A percentile compares a stretch with the other conserved stretches of the same genome.
phyloP scores from a whole-genome alignment of 2,797 vertebrate species.

The Clarias fuscus region DNA sequence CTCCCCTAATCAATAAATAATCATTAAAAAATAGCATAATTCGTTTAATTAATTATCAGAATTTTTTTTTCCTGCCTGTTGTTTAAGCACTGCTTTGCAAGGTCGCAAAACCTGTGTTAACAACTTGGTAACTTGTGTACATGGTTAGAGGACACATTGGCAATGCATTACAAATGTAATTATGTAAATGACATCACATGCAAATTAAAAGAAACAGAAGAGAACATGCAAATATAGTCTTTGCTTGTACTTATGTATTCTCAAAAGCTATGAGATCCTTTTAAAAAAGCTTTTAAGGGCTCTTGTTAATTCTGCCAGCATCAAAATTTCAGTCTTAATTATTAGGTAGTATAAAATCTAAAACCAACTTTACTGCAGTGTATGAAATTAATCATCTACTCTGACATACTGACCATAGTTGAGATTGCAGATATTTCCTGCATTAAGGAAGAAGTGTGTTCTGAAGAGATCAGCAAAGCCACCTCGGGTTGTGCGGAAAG shows the following conservation, averaged over 20 bases:
- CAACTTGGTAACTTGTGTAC: background rate
- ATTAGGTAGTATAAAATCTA: background rate
- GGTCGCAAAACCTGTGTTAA: background rate
- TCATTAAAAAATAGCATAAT: background rate
- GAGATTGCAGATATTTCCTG: slow-evolving; percentile 88
- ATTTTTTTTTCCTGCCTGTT: background rate
- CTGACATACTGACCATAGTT: slow-evolving; percentile 77
- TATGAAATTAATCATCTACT: background rate
- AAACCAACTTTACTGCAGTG: background rate
- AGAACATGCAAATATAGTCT: background rate
- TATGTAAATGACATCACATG: background rate
- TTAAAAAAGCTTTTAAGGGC: background rate
- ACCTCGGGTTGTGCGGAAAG: slow-evolving; percentile 81
- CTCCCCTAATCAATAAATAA: slow-evolving; percentile 69
- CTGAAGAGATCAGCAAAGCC: slow-evolving; percentile 87
- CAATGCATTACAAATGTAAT: background rate
- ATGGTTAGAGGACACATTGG: background rate
- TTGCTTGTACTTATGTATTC: background rate
- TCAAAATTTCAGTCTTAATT: background rate
- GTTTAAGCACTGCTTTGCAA: background rate
- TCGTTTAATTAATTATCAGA: background rate
- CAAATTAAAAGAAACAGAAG: background rate
- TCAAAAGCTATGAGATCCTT: background rate
- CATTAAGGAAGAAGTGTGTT: slow-evolving; percentile 88
- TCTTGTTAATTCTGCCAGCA: background rate